Conservation (phyloP, 2,113 vertebrate species). For the Hippotragus niger region DNA sequence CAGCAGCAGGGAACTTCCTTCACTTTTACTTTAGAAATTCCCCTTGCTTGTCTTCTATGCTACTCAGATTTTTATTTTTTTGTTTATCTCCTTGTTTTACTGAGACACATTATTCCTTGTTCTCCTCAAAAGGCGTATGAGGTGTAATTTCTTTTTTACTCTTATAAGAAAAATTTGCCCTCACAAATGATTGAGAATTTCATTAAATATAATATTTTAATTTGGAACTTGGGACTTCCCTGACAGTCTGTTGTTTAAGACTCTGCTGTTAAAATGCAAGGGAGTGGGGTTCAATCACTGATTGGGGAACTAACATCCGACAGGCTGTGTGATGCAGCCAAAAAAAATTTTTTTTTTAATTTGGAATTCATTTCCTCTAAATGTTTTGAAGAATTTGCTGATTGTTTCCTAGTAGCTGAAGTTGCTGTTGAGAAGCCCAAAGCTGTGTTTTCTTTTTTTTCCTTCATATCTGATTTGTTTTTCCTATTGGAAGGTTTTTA, state of each 20-base stretch:
- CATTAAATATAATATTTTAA: neutral
- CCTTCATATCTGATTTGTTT: neutral
- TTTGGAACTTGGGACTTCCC: neutral
- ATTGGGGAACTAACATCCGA: neutral
- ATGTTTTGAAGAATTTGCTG: neutral
- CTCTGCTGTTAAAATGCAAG: neutral
- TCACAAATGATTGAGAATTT: neutral
- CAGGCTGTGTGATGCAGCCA: neutral
- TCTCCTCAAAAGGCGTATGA: neutral
- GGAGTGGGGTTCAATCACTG: neutral
- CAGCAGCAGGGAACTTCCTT: neutral
- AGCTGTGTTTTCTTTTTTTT: neutral
- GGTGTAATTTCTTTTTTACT: neutral
- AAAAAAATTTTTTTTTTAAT: neutral
- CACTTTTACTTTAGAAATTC: neutral
- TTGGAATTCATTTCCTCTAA: neutral
- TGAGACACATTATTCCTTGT: neutral
- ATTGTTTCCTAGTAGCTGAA: neutral
- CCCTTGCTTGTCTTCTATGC: neutral
- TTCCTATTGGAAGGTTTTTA: neutral
- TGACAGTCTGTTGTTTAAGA: neutral
- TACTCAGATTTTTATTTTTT: neutral
- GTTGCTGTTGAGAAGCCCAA: neutral
- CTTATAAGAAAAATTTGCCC: neutral
- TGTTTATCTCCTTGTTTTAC: neutral